Evolutionary conservation across 1,140 invertebrate species (phyloP).

Genomic region (Penaeus japonicus): DNA sequence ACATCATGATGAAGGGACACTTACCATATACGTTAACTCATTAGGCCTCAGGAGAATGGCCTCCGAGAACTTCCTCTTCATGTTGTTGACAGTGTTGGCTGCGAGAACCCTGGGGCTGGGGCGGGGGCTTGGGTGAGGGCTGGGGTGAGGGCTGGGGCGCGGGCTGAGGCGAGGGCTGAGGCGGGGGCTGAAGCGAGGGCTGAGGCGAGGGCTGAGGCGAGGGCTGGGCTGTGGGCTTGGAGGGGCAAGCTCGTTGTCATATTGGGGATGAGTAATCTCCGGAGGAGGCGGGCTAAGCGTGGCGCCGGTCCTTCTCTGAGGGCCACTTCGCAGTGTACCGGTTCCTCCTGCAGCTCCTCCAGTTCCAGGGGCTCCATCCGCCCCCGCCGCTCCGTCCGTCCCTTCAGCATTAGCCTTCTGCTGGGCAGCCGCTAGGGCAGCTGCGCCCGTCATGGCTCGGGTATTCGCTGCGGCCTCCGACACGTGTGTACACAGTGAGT

Average conservation of each 20-base stretch:
- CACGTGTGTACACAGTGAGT: too few relatives aligned
- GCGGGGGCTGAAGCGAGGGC: background rate
- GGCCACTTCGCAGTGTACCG: background rate
- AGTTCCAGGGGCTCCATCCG: too few relatives aligned
- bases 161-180: background rate
- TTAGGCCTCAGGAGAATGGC: background rate
- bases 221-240: background rate
- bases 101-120: background rate
- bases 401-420: background rate
- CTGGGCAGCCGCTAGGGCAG: background rate
- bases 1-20: background rate
- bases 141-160: background rate
- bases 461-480: too few relatives aligned
- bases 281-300: background rate
- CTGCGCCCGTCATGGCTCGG: background rate
- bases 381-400: too few relatives aligned
- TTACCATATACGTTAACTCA: background rate
- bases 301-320: background rate
- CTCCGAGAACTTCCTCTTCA: conserved; percentile 1
- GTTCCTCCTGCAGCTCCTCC: too few relatives aligned
- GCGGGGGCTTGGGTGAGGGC: background rate
- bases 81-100: background rate
- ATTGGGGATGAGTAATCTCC: background rate
- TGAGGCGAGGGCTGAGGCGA: background rate
- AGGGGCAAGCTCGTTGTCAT: background rate